Conservation (phyloP, 2,113 vertebrate species). For the Tretioscincus oriximinensis region DNA sequence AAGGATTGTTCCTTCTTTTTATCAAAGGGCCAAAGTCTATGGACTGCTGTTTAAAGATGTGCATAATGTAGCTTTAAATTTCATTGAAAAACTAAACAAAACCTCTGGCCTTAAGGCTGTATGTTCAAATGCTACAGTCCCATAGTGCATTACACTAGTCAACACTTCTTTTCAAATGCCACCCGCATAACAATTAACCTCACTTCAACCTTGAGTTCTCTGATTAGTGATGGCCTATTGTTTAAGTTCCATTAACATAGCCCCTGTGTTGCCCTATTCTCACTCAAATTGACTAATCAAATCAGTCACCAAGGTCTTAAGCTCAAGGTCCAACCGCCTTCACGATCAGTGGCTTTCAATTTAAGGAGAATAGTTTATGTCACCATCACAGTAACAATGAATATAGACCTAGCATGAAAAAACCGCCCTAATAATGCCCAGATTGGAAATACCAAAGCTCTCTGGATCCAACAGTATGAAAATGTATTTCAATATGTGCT, state of each 20-base stretch:
- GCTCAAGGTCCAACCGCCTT: conserved; percentile 68
- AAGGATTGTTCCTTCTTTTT: conserved; percentile 49
- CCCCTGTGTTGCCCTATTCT: conserved; percentile 82
- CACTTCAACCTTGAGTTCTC: conserved; percentile 89
- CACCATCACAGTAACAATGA: conserved; percentile 66
- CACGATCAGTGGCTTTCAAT: conserved; percentile 65
- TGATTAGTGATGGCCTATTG: conserved; percentile 94
- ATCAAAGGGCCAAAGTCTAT: conserved; percentile 63
- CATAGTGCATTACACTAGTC: conserved; percentile 88
- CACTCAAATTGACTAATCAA: conserved; percentile 84
- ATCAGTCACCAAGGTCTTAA: conserved; percentile 79
- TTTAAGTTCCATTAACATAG: conserved; percentile 86
- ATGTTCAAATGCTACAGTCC: conserved; percentile 83
- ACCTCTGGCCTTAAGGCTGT: conserved; percentile 86
- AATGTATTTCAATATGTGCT: conserved; percentile 47
- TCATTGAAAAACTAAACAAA: conserved; percentile 88
- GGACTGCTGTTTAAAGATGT: conserved; percentile 66
- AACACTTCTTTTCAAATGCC: conserved; percentile 84
- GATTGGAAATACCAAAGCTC: conserved; percentile 55
- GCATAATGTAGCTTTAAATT: conserved; percentile 74
- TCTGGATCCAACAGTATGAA: conserved; percentile 50
- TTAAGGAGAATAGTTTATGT: conserved; percentile 70
- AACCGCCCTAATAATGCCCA: conserved; percentile 65
- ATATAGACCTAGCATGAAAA: conserved; percentile 52
- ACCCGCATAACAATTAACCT: conserved; percentile 94